phyloP scores from a whole-genome alignment of 2,888 invertebrate genomes.

The Lepeophtheirus nordmannii region DNA sequence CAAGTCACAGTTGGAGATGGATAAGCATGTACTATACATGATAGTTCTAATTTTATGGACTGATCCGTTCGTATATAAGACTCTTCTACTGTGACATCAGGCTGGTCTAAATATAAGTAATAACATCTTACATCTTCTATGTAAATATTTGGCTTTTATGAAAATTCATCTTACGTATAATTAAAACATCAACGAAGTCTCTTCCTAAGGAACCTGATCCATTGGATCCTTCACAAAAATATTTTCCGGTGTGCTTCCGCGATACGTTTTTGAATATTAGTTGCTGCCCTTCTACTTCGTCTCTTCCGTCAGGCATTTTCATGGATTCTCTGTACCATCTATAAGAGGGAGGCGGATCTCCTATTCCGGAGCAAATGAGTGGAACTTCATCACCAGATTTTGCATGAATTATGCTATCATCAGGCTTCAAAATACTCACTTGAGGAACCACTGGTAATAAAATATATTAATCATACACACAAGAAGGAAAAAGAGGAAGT shows the following conservation, averaged over 20 bases:
- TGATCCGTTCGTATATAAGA: not conserved
- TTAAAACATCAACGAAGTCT: constrained; percentile 8
- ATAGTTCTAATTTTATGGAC: not conserved
- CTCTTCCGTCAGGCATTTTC: not conserved
- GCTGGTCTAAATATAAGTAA: not conserved
- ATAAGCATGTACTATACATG: constrained; percentile 4
- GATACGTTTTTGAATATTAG: constrained; percentile 11
- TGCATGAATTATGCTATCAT: not conserved
- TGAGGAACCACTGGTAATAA: not conserved
- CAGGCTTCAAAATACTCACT: constrained; percentile 7
- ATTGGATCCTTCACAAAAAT: constrained; percentile 14
- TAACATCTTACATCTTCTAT: constrained; percentile 1
- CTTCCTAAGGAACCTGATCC: not conserved
- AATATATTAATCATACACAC: not conserved
- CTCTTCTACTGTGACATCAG: not conserved
- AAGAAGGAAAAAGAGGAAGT: not conserved
- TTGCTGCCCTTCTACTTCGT: not conserved
- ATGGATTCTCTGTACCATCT: not conserved
- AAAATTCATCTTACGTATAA: not conserved
- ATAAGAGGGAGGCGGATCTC: constrained; percentile 1
- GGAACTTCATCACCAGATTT: constrained; percentile 11
- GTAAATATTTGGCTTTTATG: not conserved
- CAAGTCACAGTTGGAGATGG: not conserved
- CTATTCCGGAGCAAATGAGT: constrained; percentile 1
- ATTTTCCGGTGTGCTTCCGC: constrained; percentile 5